phyloP scores from a whole-genome alignment of 2,113 vertebrate genomes.

The Arizona elegans region DNA sequence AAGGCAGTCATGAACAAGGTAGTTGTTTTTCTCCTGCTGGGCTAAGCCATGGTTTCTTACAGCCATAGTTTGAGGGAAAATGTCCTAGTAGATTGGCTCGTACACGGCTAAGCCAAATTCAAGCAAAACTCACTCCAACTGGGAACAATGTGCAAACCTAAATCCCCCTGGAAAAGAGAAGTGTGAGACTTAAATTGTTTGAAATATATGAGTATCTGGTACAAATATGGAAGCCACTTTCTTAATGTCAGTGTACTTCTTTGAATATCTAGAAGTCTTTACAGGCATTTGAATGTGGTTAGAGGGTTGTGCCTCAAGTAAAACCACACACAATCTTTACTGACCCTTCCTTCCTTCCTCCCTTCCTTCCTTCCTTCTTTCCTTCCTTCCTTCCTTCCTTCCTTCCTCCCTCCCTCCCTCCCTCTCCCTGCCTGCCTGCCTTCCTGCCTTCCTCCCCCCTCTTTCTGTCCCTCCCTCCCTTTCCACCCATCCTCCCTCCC shows the following conservation, averaged over 20 bases:
- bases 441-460: background rate
- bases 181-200: constrained; percentile 17
- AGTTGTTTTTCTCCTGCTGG: background rate
- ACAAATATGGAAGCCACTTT: background rate
- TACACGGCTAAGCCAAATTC: background rate
- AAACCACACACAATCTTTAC: background rate
- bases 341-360: background rate
- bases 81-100: background rate
- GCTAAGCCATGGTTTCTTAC: background rate
- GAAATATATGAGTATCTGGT: background rate
- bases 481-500: background rate
- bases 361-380: background rate
- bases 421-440: too few species aligned
- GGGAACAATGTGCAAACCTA: background rate
- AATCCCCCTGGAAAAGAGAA: background rate
- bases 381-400: too few species aligned
- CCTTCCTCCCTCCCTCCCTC: too few species aligned
- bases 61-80: background rate
- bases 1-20: background rate
- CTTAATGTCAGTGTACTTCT: background rate
- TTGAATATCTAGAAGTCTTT: background rate
- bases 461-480: background rate
- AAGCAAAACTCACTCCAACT: background rate
- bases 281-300: background rate
- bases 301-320: background rate